phyloP scores from a whole-genome alignment of 2,888 invertebrate genomes.

The Nudaria mundana region DNA sequence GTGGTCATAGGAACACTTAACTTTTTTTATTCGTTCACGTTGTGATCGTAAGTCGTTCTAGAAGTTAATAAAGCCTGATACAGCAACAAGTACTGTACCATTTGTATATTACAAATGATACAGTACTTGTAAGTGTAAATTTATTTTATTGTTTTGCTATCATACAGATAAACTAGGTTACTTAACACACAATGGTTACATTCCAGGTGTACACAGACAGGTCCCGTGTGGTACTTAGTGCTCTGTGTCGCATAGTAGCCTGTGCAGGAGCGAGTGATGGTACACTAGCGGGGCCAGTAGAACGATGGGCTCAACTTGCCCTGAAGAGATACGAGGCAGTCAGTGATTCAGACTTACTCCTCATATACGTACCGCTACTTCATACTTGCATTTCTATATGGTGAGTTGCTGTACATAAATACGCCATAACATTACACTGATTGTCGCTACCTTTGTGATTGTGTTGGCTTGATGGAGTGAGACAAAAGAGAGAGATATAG shows the following conservation, averaged over 20 bases:
- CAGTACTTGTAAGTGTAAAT: no score
- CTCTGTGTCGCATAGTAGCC: conserved; percentile 86
- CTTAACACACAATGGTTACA: conserved; percentile 1
- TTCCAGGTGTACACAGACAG: conserved; percentile 84
- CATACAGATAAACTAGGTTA: no score
- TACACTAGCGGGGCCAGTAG: conserved; percentile 80
- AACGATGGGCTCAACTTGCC: conserved; percentile 86
- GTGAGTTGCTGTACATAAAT: conserved; percentile 58
- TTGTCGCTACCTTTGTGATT: no score
- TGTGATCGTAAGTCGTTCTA: no score
- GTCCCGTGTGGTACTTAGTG: conserved; percentile 84
- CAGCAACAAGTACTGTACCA: no score
- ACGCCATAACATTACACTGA: not conserved
- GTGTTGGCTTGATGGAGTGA: no score
- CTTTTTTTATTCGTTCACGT: no score
- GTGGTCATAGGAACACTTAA: no score
- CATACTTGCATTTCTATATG: conserved; percentile 85
- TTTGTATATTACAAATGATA: no score
- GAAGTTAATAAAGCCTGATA: no score
- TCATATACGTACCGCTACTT: conserved; percentile 85
- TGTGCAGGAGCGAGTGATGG: conserved; percentile 73
- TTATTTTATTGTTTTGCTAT: no score
- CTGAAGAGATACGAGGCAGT: conserved; percentile 86
- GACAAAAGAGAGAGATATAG: no score
- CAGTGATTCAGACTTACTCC: conserved; percentile 85